Conservation (phyloP, 35 echinoderm and acorn worm genomes). For the Chiridota heheva region DNA sequence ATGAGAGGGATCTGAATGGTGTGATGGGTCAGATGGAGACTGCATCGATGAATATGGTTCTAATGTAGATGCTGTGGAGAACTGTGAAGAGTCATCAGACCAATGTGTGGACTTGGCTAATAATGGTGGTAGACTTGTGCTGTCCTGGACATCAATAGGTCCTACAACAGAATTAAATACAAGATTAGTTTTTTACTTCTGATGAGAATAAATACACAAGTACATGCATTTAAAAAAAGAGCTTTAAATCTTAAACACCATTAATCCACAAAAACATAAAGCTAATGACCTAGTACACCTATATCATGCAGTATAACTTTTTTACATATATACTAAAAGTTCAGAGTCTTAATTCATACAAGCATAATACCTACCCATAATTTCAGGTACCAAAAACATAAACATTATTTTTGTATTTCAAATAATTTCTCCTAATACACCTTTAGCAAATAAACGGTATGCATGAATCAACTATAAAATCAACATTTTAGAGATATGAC, state of each 20-base stretch:
- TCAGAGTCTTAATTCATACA: too few species aligned
- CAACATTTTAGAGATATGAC: too few species aligned
- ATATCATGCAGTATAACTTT: too few species aligned
- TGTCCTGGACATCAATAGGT: not conserved
- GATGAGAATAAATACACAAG: not conserved
- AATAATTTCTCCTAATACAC: too few species aligned
- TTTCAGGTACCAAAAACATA: too few species aligned
- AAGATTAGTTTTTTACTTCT: not conserved
- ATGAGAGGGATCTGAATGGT: too few species aligned
- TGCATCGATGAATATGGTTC: constrained; percentile 16
- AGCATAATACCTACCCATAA: too few species aligned
- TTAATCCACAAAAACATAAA: not conserved
- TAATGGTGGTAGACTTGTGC: not conserved
- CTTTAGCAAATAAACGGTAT: too few species aligned
- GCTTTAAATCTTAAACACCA: not conserved
- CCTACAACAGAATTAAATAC: not conserved
- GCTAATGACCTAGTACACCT: too few species aligned
- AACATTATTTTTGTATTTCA: too few species aligned
- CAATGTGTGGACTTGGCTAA: not conserved
- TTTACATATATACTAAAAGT: too few species aligned
- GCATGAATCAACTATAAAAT: too few species aligned
- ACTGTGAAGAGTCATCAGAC: constrained; percentile 15
- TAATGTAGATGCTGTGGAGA: constrained; percentile 12
- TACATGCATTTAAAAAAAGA: not conserved
- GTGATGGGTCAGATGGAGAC: constrained; percentile 1